Evolutionary conservation across 2,888 invertebrate species (phyloP).

Genomic region (Thecocarcelia acutangulata): DNA sequence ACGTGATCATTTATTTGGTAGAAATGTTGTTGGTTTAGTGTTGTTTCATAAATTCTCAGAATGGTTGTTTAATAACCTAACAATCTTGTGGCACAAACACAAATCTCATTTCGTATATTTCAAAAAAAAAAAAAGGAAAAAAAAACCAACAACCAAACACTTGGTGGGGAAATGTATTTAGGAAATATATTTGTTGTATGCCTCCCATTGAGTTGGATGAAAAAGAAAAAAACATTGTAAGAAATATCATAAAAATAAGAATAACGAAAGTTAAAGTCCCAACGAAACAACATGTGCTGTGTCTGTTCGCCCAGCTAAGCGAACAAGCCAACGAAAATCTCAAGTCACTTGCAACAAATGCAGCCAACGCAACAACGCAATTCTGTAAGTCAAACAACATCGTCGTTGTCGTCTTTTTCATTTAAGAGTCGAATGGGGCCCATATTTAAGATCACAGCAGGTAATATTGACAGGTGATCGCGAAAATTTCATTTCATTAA

Average conservation of each 20-base stretch:
- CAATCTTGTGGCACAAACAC: constrained; percentile 58
- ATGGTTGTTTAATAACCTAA: constrained; percentile 61
- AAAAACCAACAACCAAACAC: constrained; percentile 29
- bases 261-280: constrained; percentile 30
- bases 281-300: constrained; percentile 40
- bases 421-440: constrained; percentile 49
- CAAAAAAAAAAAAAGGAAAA: not conserved
- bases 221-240: constrained; percentile 6
- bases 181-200: constrained; percentile 60
- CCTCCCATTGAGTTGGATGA: constrained; percentile 63
- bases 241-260: constrained; percentile 38
- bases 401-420: constrained; percentile 41
- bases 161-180: constrained; percentile 44
- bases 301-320: constrained; percentile 18
- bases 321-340: constrained; percentile 25
- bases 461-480: constrained; percentile 76
- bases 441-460: constrained; percentile 75
- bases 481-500: constrained; percentile 76
- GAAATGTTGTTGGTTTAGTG: constrained; percentile 44
- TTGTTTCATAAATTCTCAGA: constrained; percentile 60
- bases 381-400: constrained; percentile 60
- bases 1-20: constrained; percentile 56
- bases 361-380: constrained; percentile 66
- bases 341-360: constrained; percentile 27
- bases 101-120: constrained; percentile 45